phyloP scores from a whole-genome alignment of 1,140 invertebrate genomes.

The Eueides isabella region DNA sequence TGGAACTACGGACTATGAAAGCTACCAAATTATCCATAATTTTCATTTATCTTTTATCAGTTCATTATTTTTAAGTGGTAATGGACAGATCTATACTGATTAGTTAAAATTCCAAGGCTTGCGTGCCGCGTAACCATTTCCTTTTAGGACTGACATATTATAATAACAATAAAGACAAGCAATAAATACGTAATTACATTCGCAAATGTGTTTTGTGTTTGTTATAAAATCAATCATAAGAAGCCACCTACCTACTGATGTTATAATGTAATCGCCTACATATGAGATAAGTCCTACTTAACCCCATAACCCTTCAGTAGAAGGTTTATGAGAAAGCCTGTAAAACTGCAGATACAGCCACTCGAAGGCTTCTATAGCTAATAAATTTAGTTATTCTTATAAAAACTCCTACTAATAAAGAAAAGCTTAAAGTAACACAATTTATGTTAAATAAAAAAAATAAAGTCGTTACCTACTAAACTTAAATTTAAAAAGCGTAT shows the following conservation, averaged over 20 bases:
- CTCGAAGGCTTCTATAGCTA: conserved; percentile 53
- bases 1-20: background rate
- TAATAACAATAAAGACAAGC: background rate
- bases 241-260: conserved; percentile 6
- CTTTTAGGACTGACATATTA: conserved; percentile 38
- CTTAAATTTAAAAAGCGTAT: too few relatives aligned
- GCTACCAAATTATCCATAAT: background rate
- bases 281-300: conserved; percentile 41
- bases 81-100: conserved; percentile 35
- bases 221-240: conserved; percentile 25
- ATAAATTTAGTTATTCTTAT: conserved; percentile 30
- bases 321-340: conserved; percentile 40
- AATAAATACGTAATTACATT: background rate
- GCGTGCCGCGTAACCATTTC: conserved; percentile 51
- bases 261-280: conserved; percentile 23
- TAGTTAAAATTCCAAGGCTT: conserved; percentile 70
- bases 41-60: background rate
- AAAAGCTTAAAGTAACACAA: background rate
- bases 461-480: too few relatives aligned
- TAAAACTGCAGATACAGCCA: conserved; percentile 46
- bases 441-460: background rate
- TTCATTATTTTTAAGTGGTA: conserved; percentile 46
- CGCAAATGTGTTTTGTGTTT: conserved; percentile 8
- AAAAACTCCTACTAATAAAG: background rate
- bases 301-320: conserved; percentile 46